Base-by-base conservation (phyloP, 2,113 vertebrate genomes). In the Azemiops feae region DNA sequence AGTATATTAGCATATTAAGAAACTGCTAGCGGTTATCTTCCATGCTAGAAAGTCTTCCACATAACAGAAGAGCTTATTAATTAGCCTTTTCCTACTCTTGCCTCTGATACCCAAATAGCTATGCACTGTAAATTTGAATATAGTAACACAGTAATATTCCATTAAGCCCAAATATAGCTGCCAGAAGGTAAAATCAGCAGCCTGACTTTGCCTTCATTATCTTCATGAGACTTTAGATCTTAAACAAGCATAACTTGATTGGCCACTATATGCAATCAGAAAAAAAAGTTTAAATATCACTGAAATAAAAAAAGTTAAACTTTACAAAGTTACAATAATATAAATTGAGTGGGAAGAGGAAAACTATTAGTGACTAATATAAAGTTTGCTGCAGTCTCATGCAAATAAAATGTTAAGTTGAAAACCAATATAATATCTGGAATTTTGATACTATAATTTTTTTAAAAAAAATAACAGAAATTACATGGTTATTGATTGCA, bases 361-460 rank as follows among this genome's bases (percentile, higher is more conserved):
- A 95, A 93, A 92, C 58, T 0, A 81, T 22, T 91, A 92, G 3
- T 27, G 4, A 92, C 89, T 91, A 57, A 90, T 88, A 0, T 81
- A 34, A 43, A 43, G 52, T 94, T 90, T 88, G 94, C 57, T 58
- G 55, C 94, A 87, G 85, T 93, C 95, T 97, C 89, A 93, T 91
- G 92, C 45, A 94, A 92, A 95, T 90, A 81, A 94, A 89, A 94
- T 93, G 47, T 90, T 93, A 95, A 94, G 87, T 27, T 88, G 53
- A 95, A 90, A 92, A 94, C 87, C 74, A 95, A 86, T 93, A 94
- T 91, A 95, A 92, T 87, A 95, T 94, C 95, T 94, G 87, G 93
- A 93, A 93, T 39, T 93, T 4, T 39, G 92, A 64, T 92, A 90
- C 93, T 91, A 55, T 93, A 91, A 10, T 9, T 50, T 50, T 9